Evolutionary conservation across 2,888 invertebrate genomes (phyloP).

Genomic region (Nymphalis urticae): DNA sequence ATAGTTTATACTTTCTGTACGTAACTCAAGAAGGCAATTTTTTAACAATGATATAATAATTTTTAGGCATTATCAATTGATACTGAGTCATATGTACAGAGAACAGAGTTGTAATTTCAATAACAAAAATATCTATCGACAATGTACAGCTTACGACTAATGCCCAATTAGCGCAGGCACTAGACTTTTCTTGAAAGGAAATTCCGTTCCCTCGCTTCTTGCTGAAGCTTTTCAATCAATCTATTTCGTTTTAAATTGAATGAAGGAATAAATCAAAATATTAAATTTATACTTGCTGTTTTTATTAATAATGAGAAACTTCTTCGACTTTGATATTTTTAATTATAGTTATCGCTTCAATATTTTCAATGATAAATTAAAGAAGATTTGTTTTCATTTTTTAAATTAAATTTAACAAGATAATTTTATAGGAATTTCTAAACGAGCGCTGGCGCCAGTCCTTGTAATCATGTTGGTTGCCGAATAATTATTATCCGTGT

Average conservation of each 20-base stretch:
- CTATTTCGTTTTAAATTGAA: conserved; percentile 17
- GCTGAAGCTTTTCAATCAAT: conserved; percentile 19
- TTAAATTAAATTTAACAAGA: conserved; percentile 12
- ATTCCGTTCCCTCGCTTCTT: conserved; percentile 6
- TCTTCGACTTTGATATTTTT: not conserved
- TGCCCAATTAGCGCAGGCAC: conserved; percentile 65
- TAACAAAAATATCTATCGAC: not conserved
- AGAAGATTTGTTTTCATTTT: not conserved
- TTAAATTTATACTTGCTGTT: not conserved
- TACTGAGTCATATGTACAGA: not conserved
- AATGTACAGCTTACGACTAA: conserved; percentile 35
- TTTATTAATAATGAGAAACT: conserved; percentile 3
- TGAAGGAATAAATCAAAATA: conserved; percentile 16
- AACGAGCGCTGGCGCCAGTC: conserved; percentile 41
- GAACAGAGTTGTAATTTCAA: not conserved
- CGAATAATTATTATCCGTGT: conserved; percentile 32
- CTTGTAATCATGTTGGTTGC: conserved; percentile 31
- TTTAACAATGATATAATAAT: conserved; percentile 28
- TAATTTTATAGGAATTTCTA: conserved; percentile 37
- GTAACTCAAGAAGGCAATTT: conserved; percentile 41
- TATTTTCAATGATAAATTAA: too few species aligned
- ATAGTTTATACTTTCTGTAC: conserved; percentile 10
- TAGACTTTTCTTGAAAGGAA: conserved; percentile 43
- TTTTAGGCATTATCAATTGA: not conserved
- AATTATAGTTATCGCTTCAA: not conserved